Evolutionary conservation across 2,888 invertebrate species (phyloP).

Genomic region (Scotopteryx bipunctaria): DNA sequence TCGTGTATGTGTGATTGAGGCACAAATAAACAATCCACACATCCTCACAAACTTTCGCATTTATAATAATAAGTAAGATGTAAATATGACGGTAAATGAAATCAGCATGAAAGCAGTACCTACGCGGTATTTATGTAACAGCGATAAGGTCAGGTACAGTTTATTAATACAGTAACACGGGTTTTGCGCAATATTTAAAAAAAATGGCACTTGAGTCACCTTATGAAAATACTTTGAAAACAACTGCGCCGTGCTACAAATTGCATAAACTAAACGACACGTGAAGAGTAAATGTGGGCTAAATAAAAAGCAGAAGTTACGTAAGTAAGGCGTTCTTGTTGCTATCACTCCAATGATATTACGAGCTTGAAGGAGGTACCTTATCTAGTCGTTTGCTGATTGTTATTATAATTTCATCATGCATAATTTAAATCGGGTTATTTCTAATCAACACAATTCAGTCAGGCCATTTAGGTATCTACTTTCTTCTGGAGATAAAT

Average conservation of each 20-base stretch:
- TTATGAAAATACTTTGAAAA: conserved; percentile 29
- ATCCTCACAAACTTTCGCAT: no score
- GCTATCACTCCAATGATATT: conserved; percentile 7
- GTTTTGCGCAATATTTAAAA: conserved; percentile 40
- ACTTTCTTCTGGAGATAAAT: no score
- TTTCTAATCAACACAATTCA: no score
- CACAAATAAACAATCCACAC: no score
- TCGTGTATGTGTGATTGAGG: no score
- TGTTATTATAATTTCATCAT: no score
- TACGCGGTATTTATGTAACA: conserved; percentile 50
- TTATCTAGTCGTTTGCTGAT: no score
- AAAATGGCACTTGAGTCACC: conserved; percentile 37
- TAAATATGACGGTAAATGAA: conserved; percentile 23
- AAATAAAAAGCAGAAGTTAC: conserved; percentile 13
- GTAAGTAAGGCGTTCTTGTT: conserved; percentile 13
- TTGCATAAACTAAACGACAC: conserved; percentile 1
- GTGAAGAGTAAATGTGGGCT: conserved; percentile 23
- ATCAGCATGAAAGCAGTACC: conserved; percentile 40
- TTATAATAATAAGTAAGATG: no score
- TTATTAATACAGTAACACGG: conserved; percentile 43
- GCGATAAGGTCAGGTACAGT: conserved; percentile 52
- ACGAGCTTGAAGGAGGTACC: conserved; percentile 7
- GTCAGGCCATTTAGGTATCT: no score
- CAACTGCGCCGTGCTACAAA: conserved; percentile 24
- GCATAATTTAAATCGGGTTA: no score